Base-by-base conservation (phyloP, 2,888 invertebrate species). In the Calameuta idolon region DNA sequence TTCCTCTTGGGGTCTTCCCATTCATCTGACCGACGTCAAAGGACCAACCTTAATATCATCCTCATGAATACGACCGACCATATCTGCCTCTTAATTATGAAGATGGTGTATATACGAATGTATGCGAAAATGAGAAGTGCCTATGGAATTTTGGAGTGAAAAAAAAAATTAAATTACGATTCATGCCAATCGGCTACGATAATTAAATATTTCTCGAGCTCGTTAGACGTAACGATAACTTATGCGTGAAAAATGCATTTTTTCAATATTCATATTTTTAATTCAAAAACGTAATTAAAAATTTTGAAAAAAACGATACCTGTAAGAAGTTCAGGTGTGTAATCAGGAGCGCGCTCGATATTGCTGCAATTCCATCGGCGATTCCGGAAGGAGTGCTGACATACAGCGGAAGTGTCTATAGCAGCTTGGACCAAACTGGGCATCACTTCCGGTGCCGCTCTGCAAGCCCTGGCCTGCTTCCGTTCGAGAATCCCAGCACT, bases 321-420 rank as follows among this genome's bases (percentile, higher is more conserved):
- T 92, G 95, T 94, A 2, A 95, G 94, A 82, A 97, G 92, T 91
- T 97, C 97, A 11, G 96, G 95, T n/a, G 95, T 94, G 84, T 95
- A 94, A 85, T 93, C 93, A 0, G 97, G 97, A 0, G 96, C 96
- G 34, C 93, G 92, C 71, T 94, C 93, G 76, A 96, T 93, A 73
- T 96, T 95, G 79, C 96, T 95, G 92, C 97, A 97, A 92, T 97
- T 97, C 97, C 97, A 97, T 79, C 97, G 92, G 81, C 96, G 93
- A 85, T 95, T 94, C 35, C 93, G 93, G 91, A 97, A 96, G 34
- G 95, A 93, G 82, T 93, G 92, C 90, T 95, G 95, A 91, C 97
- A 97, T 75, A 95, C 94, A 81, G 94, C 92, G 76, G 94, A 93
- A 9, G 96, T 94, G 79, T 95, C 92, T 69, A 93, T 92, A 5